A percentile compares a stretch with the other conserved stretches of the same genome.
Evolutionary conservation across 2,888 invertebrate genomes (phyloP).

Genomic region (Tetanocera ferruginea): DNA sequence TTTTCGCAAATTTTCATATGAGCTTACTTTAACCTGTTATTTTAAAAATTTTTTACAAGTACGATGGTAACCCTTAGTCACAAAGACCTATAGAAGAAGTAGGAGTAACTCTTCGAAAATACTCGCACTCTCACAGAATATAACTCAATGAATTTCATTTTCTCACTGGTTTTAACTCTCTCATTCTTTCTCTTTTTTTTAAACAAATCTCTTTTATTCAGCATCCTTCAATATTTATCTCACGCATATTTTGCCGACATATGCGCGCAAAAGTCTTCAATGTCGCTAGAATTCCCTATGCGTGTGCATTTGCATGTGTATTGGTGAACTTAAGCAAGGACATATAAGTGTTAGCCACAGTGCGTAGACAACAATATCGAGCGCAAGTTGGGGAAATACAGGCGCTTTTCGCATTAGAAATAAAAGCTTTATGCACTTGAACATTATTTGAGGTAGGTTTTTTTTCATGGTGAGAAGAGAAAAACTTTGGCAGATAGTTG

Average conservation of each 20-base stretch:
- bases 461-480: not conserved
- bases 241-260: slow-evolving; percentile 1
- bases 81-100: too few species aligned
- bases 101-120: too few species aligned
- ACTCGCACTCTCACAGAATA: too few species aligned
- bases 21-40: too few species aligned
- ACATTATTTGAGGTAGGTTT: not conserved
- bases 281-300: not conserved
- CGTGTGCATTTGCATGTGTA: not conserved
- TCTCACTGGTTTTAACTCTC: not conserved
- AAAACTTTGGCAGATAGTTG: not conserved
- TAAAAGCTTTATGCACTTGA: not conserved
- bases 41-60: too few species aligned
- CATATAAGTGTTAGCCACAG: slow-evolving; percentile 45
- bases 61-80: too few species aligned
- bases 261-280: not conserved
- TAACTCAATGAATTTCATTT: too few species aligned
- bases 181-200: not conserved
- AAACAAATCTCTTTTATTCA: not conserved
- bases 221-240: not conserved
- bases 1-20: too few species aligned
- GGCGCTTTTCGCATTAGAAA: not conserved
- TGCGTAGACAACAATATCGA: not conserved
- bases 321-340: slow-evolving; percentile 50
- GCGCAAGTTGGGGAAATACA: not conserved